Percentiles rank a stretch among this genome's conserved stretches.
phyloP scores from a whole-genome alignment of 2,888 invertebrate genomes.

The Drosophila anomalata region DNA sequence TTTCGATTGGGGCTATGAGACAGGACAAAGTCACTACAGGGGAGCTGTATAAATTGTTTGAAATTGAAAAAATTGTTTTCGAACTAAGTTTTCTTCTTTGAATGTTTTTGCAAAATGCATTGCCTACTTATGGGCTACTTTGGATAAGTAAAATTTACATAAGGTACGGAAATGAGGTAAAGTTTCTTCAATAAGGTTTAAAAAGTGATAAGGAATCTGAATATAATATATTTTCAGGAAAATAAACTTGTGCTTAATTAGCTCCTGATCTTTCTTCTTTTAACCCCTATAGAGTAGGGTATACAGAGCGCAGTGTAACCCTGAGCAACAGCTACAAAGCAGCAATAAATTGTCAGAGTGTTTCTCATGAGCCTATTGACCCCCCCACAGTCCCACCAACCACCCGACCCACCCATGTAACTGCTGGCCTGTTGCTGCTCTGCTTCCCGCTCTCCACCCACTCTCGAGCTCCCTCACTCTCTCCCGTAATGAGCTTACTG shows the following conservation, averaged over 20 bases:
- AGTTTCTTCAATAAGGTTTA: not conserved
- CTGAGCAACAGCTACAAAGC: slow-evolving; percentile 50
- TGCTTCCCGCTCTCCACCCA: slow-evolving; percentile 41
- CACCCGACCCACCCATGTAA: not conserved
- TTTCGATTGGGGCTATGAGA: not conserved
- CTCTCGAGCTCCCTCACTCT: slow-evolving; percentile 28
- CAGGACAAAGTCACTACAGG: not conserved
- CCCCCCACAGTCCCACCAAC: not conserved
- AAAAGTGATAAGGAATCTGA: too few species aligned
- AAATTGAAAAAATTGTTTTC: not conserved
- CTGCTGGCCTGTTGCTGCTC: slow-evolving; percentile 46
- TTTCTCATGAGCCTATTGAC: slow-evolving; percentile 36
- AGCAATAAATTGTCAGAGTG: slow-evolving; percentile 24
- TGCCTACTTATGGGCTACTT: not conserved
- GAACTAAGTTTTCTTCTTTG: not conserved
- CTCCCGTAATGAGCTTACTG: slow-evolving; percentile 20
- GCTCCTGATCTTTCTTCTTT: not conserved
- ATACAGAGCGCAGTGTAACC: slow-evolving; percentile 43
- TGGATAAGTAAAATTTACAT: slow-evolving; percentile 1
- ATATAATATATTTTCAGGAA: too few species aligned
- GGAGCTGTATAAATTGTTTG: not conserved
- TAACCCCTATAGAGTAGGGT: slow-evolving; percentile 19
- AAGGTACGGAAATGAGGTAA: not conserved
- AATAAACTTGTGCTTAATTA: not conserved
- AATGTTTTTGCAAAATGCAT: not conserved